Evolutionary conservation across 2,113 vertebrate species (phyloP).

Genomic region (Passer montanus): DNA sequence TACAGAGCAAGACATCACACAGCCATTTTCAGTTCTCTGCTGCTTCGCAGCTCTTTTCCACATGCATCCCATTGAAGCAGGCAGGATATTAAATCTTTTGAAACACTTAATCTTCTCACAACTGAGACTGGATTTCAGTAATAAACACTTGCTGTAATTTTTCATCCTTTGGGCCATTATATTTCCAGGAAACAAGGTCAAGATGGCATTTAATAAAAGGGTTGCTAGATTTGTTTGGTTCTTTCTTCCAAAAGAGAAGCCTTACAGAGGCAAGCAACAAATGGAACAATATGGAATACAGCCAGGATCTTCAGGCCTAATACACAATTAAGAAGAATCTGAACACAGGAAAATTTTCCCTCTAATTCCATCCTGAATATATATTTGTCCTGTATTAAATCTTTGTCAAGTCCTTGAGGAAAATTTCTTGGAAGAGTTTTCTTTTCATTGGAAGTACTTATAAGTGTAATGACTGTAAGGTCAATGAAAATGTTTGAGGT

Average conservation of each 20-base stretch:
- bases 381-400: constrained; percentile 34
- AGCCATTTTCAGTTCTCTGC: background rate
- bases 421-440: constrained; percentile 42
- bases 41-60: background rate
- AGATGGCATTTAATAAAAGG: constrained; percentile 39
- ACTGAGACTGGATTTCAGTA: background rate
- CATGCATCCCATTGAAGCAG: background rate
- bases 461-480: background rate
- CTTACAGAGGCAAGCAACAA: background rate
- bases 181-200: constrained; percentile 30
- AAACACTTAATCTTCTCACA: constrained; percentile 11
- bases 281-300: background rate
- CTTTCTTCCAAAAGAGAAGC: background rate
- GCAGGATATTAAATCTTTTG: constrained; percentile 11
- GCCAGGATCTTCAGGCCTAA: background rate
- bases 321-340: background rate
- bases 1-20: background rate
- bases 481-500: constrained; percentile 60
- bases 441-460: constrained; percentile 48
- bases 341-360: background rate
- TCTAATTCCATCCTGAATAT: background rate
- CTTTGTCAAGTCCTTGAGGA: constrained; percentile 37
- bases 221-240: background rate
- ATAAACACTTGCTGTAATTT: constrained; percentile 33
- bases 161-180: background rate